Conservation (phyloP, 2,797 vertebrate genomes). For the Moxostoma hubbsi region DNA sequence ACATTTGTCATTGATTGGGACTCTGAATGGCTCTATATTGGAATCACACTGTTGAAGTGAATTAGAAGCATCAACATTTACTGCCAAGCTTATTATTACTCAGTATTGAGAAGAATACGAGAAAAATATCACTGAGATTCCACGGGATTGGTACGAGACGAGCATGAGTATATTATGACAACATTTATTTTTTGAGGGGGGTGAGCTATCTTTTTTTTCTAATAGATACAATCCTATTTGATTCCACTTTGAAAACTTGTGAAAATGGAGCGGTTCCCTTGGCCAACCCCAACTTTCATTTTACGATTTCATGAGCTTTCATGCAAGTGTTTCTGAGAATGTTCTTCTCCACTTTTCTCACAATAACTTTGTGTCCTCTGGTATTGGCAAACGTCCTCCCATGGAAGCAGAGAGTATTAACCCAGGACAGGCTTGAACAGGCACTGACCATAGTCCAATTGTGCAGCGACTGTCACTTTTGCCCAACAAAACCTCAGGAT, state of each 20-base stretch:
- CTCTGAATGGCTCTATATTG: constrained; percentile 2
- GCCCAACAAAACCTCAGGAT: constrained; percentile 2
- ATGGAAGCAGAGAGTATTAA: constrained; percentile 1
- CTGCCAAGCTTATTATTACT: not conserved
- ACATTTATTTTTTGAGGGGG: not conserved
- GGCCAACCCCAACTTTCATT: constrained; percentile 7
- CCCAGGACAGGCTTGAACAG: constrained; percentile 28
- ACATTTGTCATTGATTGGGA: not conserved
- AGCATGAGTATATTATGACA: not conserved
- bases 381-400: not conserved
- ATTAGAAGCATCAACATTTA: constrained; percentile 16
- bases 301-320: constrained; percentile 23
- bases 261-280: not conserved
- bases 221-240: not conserved
- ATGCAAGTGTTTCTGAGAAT: not conserved
- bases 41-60: constrained; percentile 11
- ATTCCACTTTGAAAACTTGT: not conserved
- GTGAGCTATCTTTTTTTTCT: too few species aligned
- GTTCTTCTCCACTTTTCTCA: not conserved
- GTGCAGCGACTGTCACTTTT: not conserved
- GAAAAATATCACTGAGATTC: not conserved
- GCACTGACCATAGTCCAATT: constrained; percentile 42
- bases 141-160: not conserved
- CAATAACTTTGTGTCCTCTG: not conserved
- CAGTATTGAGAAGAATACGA: not conserved